Conservation (phyloP, 2,113 vertebrate genomes). For the Eurystomus gularis region DNA sequence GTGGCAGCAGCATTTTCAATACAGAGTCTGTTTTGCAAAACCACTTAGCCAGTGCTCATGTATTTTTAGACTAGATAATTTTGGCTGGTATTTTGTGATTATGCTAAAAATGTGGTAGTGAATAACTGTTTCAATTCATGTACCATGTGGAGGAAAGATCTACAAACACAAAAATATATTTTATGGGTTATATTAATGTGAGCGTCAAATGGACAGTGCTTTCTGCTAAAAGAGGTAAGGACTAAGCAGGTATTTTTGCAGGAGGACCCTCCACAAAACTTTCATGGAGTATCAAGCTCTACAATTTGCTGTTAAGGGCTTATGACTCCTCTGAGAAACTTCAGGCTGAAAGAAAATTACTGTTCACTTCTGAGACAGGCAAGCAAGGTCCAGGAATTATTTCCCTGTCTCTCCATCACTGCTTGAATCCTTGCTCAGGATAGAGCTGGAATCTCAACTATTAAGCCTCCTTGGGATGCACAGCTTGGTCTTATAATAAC, state of each 20-base stretch:
- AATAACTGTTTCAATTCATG: slow-evolving; percentile 9
- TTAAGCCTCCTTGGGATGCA: background rate
- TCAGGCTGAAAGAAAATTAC: slow-evolving; percentile 11
- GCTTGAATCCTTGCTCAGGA: background rate
- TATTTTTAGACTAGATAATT: slow-evolving; percentile 50
- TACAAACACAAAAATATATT: slow-evolving; percentile 6
- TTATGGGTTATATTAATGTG: background rate
- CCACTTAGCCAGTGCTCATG: slow-evolving; percentile 10
- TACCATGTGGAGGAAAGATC: background rate
- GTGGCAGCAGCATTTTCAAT: background rate
- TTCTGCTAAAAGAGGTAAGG: background rate
- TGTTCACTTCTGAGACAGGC: background rate
- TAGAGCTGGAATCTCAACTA: background rate
- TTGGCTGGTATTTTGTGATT: slow-evolving; percentile 31
- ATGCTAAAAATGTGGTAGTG: slow-evolving; percentile 26
- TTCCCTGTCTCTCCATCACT: background rate
- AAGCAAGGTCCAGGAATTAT: slow-evolving; percentile 8
- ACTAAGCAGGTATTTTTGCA: slow-evolving; percentile 6
- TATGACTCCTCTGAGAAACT: slow-evolving; percentile 1
- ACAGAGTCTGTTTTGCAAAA: background rate
- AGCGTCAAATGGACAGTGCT: background rate
- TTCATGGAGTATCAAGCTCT: background rate
- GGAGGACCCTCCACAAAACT: background rate
- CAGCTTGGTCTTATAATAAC: background rate
- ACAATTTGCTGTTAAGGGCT: background rate